Percentiles rank a stretch among this genome's conserved stretches.
Conservation (phyloP, 2,797 vertebrate species). For the Dendrocincla tyrannina region DNA sequence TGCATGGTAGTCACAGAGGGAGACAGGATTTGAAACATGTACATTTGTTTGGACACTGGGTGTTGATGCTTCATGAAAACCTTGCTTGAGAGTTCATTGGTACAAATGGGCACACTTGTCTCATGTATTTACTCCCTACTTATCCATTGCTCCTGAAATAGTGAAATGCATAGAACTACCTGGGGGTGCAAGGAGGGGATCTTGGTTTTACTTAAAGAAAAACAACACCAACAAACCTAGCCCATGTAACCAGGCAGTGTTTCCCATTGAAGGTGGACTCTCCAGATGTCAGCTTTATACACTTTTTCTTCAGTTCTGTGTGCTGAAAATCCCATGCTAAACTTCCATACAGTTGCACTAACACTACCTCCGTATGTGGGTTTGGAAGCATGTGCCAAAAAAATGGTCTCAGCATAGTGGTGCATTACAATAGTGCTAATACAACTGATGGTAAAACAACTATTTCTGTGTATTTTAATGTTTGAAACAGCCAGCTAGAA, state of each 20-base stretch:
- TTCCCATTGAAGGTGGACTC: background rate
- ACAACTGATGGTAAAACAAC: background rate
- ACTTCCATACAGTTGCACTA: background rate
- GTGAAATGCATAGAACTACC: background rate
- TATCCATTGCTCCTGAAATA: background rate
- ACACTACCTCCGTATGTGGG: background rate
- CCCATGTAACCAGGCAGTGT: background rate
- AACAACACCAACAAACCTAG: background rate
- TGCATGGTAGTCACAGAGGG: background rate
- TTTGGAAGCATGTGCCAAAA: slow-evolving; percentile 16
- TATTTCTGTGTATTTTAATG: slow-evolving; percentile 23
- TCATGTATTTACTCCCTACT: background rate
- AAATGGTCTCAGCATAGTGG: background rate
- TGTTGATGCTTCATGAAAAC: background rate
- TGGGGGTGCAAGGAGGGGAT: background rate
- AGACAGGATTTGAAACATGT: background rate
- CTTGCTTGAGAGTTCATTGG: background rate
- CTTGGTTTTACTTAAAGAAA: background rate
- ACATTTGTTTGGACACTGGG: background rate
- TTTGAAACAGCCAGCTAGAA: slow-evolving; percentile 34
- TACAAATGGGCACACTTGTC: background rate
- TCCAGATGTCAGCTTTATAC: background rate
- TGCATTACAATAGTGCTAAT: background rate
- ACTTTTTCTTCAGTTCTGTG: background rate
- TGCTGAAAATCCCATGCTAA: background rate